Percentiles rank a stretch among this genome's conserved stretches.
phyloP scores from a whole-genome alignment of 2,113 vertebrate genomes.

The Podocnemis expansa region DNA sequence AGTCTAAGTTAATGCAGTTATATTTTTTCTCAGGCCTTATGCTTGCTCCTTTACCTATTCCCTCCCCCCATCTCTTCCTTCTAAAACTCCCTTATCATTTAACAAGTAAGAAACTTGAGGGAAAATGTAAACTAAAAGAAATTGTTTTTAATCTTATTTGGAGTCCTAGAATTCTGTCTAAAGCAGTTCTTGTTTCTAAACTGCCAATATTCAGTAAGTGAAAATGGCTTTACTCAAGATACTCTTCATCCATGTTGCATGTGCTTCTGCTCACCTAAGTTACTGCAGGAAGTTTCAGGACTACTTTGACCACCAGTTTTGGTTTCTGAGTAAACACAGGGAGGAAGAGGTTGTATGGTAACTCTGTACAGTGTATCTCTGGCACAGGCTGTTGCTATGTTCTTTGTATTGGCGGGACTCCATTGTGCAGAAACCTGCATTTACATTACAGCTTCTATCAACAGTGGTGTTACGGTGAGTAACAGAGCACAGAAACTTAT shows the following conservation, averaged over 20 bases:
- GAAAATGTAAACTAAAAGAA: not conserved
- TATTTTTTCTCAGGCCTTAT: not conserved
- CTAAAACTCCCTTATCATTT: constrained; percentile 14
- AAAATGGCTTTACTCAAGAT: not conserved
- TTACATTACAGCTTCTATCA: not conserved
- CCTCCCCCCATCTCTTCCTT: not conserved
- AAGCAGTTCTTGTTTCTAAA: not conserved
- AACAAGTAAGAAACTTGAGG: not conserved
- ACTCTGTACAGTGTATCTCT: constrained; percentile 28
- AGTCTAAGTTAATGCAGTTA: constrained; percentile 2
- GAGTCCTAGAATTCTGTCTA: not conserved
- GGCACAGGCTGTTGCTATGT: constrained; percentile 19
- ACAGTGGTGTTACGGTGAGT: constrained; percentile 11
- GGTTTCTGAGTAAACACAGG: constrained; percentile 16
- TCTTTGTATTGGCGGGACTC: not conserved
- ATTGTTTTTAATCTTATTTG: not conserved
- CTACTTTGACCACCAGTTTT: not conserved
- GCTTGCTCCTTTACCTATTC: not conserved
- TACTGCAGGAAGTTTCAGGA: not conserved
- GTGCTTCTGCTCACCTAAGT: not conserved
- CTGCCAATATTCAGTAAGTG: not conserved
- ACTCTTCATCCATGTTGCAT: not conserved
- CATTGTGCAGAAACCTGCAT: constrained; percentile 13
- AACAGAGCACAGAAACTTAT: not conserved
- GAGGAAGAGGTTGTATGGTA: not conserved